Base-by-base conservation (phyloP, 2,888 invertebrate species). In the Eupithecia exiguata region DNA sequence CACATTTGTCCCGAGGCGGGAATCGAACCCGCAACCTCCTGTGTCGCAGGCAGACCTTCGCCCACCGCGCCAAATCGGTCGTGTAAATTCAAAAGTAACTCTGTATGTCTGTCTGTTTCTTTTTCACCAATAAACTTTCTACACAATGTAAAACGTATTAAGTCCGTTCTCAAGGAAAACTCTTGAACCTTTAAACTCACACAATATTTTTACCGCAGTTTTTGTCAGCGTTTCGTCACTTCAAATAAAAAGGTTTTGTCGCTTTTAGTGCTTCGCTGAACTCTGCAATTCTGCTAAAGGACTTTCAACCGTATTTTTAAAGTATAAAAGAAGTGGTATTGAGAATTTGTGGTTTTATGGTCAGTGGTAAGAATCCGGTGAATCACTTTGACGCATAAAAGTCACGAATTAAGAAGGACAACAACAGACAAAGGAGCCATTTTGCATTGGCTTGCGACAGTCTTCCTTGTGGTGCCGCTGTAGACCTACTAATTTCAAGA, bases 401-500 rank as follows among this genome's bases (percentile, higher is more conserved):
- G 90, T 91, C 86, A 92, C 87, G 92, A 94, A 94, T 93, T 94
- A 93, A 90, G 92, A 93, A 91, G 90, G 91, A 92, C 92, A 94
- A 94, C 93, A 94, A 80, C 87, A 85, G 88, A 93, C 94, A 93
- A 94, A 93, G 92, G 90, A 87, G 86, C 88, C 92, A 92, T 94
- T 94, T 94, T 94, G 94, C 94, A 92, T 92, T 89, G 84, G 90
- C 80, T 86, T 92, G 93, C 88, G 93, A 94, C 94, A 93, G 89
- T 91, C 83, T 89, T 88, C 89, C 92, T 93, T 92, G 88, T 87
- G 87, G 79, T 89, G 92, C 93, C 93, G 94, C 92, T 86, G 63
- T 30, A 81, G 91, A 82, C 74, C 68, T 86, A 65, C 0, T 7
- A 85, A 87, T 69, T 82, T 0, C 0, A 81, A 91, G 91, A 91